Conservation (phyloP, 2,797 vertebrate genomes). For the Pseudotriccus pelzelni region DNA sequence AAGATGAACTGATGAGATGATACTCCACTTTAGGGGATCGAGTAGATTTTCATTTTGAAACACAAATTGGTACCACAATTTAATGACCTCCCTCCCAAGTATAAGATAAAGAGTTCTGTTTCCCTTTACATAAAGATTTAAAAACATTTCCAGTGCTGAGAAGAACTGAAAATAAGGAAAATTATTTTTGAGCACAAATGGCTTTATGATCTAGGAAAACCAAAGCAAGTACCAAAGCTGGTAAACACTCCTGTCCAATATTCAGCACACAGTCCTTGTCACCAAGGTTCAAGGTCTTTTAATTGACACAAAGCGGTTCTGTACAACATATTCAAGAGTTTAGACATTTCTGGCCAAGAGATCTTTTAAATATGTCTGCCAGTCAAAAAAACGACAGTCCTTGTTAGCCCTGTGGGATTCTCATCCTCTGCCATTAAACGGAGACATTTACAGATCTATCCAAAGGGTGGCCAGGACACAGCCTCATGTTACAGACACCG, state of each 20-base stretch:
- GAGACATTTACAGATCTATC: not conserved
- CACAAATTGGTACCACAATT: not conserved
- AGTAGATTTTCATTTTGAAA: not conserved
- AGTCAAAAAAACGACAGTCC: not conserved
- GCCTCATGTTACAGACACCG: not conserved
- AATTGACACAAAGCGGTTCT: not conserved
- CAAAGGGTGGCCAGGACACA: not conserved
- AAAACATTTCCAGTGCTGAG: not conserved
- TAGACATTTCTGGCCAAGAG: not conserved
- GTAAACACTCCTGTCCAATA: not conserved
- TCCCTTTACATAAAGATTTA: not conserved
- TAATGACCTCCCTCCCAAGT: not conserved
- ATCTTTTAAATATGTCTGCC: not conserved
- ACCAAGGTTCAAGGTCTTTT: not conserved
- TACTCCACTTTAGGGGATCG: not conserved
- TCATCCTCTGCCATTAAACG: not conserved
- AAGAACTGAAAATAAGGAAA: not conserved
- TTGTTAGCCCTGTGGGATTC: not conserved
- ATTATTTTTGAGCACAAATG: not conserved
- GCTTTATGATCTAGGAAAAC: not conserved
- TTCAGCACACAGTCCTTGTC: accelerated
- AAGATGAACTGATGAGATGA: not conserved
- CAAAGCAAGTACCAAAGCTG: not conserved
- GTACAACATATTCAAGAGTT: not conserved
- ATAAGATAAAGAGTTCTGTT: not conserved